Base-by-base conservation (phyloP, 2,888 invertebrate species). In the Cephonodes hylas region DNA sequence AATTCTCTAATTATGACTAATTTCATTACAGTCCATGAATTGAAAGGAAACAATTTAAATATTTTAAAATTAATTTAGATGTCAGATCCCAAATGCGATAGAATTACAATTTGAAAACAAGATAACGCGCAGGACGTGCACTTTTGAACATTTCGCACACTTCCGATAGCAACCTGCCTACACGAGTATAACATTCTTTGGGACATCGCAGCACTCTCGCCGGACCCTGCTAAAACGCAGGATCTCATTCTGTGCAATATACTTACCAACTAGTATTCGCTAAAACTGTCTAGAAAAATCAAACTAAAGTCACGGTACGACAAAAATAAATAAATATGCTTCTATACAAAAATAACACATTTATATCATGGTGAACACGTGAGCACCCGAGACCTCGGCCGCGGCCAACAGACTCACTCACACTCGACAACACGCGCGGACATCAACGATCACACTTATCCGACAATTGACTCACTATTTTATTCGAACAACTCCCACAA, bases 271-370 rank as follows among this genome's bases (percentile, higher is more conserved):
- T 89, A 91, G 73, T 85, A 88, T 89, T 90, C 71, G 81, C 91
- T 91, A 91, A 73, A 81, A 80, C 77, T 79, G 80, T 78, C 86
- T 85, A 85, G 75, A 76, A 76, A 77, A 83, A 80, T 79, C 74
- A 81, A 89, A 85, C 88, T 88, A 88, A 84, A 74, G 75, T 85
- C 84, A 81, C 83, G 75, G 75, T 83, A 83, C 74, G 78, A 80
- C 77, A 83, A 84, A 85, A 91, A 91, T 89, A 91, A 91, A 91
- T 91, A 91, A 88, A 89, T 91, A 90, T 88, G 86, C 85, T 83
- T 90, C 89, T 91, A 89, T 91, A 91, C 85, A 91, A 90, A 90
- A 91, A 89, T 89, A 89, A 90, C 83, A 83, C 84, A 86, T 87
- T 85, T 85, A 83, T 53, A 80, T 84, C 76, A 83, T 81, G 85